These are phyloP conservation scores for Taphrorychus bicolor DNA, from an alignment of 2,888 invertebrate species.

Conservation along the genomic window DNA sequence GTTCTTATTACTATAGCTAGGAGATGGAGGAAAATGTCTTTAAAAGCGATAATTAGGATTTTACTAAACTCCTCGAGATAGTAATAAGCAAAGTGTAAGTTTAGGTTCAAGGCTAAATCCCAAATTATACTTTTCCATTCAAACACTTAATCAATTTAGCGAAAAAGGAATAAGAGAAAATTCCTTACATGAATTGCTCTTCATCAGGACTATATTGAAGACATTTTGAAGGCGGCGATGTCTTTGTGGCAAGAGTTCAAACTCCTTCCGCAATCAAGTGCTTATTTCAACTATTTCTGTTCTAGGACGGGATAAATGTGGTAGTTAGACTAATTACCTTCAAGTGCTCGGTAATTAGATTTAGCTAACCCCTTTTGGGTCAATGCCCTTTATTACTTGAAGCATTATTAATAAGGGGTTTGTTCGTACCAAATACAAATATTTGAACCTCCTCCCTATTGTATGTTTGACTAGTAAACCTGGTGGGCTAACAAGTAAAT, in stretches of 20 bases:
- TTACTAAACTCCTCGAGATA: too few relatives aligned
- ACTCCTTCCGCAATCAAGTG: constrained; percentile 4
- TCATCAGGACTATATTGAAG: background rate
- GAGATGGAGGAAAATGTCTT: background rate
- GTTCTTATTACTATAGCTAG: background rate
- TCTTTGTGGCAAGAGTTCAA: background rate
- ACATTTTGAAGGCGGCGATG: background rate
- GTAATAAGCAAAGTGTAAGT: too few relatives aligned
- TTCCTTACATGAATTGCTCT: background rate
- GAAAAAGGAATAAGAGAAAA: too few relatives aligned
- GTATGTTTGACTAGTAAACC: background rate
- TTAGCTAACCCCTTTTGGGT: background rate
- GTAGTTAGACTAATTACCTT: constrained; percentile 4
- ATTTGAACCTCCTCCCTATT: constrained; percentile 1
- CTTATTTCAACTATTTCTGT: constrained; percentile 5
- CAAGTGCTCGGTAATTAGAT: constrained; percentile 1
- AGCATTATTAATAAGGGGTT: background rate
- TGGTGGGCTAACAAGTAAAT: constrained; percentile 8
- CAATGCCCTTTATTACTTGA: background rate
- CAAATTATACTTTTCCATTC: too few relatives aligned
- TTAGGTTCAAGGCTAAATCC: too few relatives aligned
- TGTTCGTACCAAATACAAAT: background rate
- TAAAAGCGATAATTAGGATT: too few relatives aligned
- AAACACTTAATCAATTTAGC: too few relatives aligned
- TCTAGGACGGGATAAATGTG: constrained; percentile 1